Evolutionary conservation across 2,113 vertebrate species (phyloP).

Genomic region (Nothoprocta perdicaria): DNA sequence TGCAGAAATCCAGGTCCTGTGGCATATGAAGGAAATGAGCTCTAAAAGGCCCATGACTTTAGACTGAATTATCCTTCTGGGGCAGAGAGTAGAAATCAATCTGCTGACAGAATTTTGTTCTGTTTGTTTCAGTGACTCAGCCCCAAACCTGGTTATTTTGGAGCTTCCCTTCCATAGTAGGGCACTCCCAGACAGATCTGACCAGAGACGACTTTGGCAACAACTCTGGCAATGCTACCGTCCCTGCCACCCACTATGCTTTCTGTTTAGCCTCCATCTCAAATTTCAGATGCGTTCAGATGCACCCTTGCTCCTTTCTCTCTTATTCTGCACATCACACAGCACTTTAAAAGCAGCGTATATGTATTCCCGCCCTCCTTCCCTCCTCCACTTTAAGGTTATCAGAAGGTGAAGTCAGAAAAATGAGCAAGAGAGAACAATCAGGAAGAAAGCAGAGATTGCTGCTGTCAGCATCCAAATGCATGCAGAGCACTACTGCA

Average conservation of each 20-base stretch:
- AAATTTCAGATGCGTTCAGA: not conserved
- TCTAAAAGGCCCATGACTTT: fast-evolving
- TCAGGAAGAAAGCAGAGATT: not conserved
- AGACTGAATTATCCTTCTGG: not conserved
- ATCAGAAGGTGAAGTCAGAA: not conserved
- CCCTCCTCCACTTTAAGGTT: not conserved
- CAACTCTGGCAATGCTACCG: not conserved
- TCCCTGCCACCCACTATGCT: too few relatives aligned
- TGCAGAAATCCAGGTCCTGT: not conserved
- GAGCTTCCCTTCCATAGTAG: not conserved
- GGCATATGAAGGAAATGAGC: not conserved
- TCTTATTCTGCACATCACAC: not conserved
- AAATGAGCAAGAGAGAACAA: not conserved
- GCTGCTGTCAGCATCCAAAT: not conserved
- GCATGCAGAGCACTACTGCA: fast-evolving
- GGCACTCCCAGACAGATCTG: not conserved
- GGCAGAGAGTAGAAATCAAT: not conserved
- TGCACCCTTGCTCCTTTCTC: not conserved
- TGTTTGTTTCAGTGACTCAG: not conserved
- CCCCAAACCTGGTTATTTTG: not conserved
- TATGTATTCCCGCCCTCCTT: not conserved
- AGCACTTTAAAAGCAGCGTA: not conserved
- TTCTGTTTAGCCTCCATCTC: not conserved
- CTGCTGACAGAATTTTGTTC: not conserved
- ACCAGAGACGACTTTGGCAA: not conserved